Evolutionary conservation across 2,888 invertebrate genomes (phyloP).

Genomic region (Apamea crenata): DNA sequence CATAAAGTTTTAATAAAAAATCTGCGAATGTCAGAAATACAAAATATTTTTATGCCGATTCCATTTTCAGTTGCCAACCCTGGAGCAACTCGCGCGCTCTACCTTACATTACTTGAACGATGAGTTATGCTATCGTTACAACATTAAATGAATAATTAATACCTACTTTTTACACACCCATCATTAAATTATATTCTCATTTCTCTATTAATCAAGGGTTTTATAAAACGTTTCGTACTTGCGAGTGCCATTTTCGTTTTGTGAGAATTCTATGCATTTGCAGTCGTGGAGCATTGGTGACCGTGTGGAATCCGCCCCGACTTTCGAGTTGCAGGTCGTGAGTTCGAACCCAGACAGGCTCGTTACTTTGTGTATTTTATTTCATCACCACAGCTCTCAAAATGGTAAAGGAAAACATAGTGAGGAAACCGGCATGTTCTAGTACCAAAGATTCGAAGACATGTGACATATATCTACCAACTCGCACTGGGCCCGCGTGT

Average conservation of each 20-base stretch:
- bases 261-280: neutral
- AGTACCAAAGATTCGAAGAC: too few species aligned
- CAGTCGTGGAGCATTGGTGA: neutral
- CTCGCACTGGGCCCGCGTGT: too few species aligned
- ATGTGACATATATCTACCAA: too few species aligned
- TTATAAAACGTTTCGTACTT: neutral
- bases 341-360: too few species aligned
- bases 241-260: neutral
- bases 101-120: constrained; percentile 47
- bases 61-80: constrained; percentile 42
- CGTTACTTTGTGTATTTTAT: too few species aligned
- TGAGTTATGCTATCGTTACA: constrained; percentile 66
- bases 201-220: constrained; percentile 23
- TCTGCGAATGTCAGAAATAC: neutral
- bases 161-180: constrained; percentile 44
- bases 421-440: too few species aligned
- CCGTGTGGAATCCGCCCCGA: neutral
- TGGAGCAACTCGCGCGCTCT: constrained; percentile 29
- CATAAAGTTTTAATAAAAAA: neutral
- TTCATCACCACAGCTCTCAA: too few species aligned
- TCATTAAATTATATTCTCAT: constrained; percentile 34
- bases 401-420: too few species aligned
- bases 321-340: too few species aligned
- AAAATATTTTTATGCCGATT: neutral
- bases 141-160: constrained; percentile 59